Evolutionary conservation across 1,140 invertebrate species (phyloP).

Genomic region (Melanaphis sacchari): DNA sequence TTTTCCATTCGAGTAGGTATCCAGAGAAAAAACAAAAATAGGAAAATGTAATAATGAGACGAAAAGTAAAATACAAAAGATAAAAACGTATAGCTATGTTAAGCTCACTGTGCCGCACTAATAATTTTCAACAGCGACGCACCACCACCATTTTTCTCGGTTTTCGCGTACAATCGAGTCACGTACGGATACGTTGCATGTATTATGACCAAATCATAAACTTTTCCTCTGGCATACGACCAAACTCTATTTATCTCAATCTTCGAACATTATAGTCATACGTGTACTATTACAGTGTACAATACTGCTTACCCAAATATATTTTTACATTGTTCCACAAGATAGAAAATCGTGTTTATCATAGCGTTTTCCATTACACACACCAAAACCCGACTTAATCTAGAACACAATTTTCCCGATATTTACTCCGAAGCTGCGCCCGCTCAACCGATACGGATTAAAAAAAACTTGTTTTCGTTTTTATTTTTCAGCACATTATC

Average conservation of each 20-base stretch:
- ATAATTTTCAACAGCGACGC: neutral
- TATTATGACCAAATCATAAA: constrained; percentile 17
- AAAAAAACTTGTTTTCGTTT: neutral
- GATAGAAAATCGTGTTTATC: neutral
- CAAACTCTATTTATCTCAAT: constrained; percentile 16
- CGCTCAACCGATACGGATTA: neutral
- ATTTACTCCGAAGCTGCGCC: neutral
- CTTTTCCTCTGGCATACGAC: neutral
- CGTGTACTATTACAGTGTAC: neutral
- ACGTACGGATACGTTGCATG: neutral
- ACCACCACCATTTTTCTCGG: neutral
- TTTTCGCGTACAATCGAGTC: neutral
- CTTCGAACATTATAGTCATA: neutral
- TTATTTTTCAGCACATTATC: neutral
- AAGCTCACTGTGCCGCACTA: neutral
- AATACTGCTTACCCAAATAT: neutral
- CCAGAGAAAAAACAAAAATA: neutral
- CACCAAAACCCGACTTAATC: neutral
- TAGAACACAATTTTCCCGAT: neutral
- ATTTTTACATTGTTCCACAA: neutral
- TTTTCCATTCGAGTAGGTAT: neutral
- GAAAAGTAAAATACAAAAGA: neutral
- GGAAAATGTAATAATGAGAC: neutral
- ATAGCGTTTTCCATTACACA: neutral
- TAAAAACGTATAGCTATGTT: neutral